A percentile compares a stretch with the other conserved stretches of the same genome.
These are phyloP conservation scores for Leptinotarsa texana DNA, from an alignment of 1,140 invertebrate genomes.

Conservation along the genomic window DNA sequence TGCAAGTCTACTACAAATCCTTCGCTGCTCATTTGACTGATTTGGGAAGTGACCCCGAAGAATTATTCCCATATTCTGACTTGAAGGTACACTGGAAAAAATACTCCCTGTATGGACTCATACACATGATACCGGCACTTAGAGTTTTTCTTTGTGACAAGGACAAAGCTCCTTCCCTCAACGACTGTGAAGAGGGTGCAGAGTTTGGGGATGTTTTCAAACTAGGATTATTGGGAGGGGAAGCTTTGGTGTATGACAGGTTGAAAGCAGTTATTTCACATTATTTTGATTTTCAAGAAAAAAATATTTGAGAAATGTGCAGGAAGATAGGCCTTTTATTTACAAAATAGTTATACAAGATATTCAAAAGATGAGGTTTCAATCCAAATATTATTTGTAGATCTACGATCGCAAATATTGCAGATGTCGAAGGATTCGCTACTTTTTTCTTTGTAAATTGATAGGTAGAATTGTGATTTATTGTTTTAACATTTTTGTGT, in stretches of 20 bases:
- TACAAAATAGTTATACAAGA: too few species aligned
- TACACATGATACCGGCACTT: conserved; percentile 34
- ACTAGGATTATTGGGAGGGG: background rate
- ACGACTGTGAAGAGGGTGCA: conserved; percentile 3
- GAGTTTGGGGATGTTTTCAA: conserved; percentile 21
- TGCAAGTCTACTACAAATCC: conserved; percentile 60
- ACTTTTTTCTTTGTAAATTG: too few species aligned
- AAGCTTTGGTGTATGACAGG: conserved; percentile 29
- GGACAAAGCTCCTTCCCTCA: conserved; percentile 22
- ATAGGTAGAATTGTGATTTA: too few species aligned
- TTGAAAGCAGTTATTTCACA: conserved; percentile 28
- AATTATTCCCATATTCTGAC: conserved; percentile 56
- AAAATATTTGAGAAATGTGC: background rate
- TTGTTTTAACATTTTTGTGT: too few species aligned
- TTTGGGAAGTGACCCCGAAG: conserved; percentile 54
- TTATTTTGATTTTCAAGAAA: conserved; percentile 9
- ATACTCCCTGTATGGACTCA: conserved; percentile 51
- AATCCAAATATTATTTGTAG: too few species aligned
- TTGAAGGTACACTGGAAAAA: conserved; percentile 55
- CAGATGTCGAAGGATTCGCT: too few species aligned
- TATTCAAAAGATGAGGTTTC: too few species aligned
- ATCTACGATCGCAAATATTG: too few species aligned
- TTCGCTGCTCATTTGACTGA: conserved; percentile 48
- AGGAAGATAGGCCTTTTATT: too few species aligned
- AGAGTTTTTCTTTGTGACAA: conserved; percentile 31